phyloP scores from a whole-genome alignment of 2,113 vertebrate genomes.

The Hylia prasina region DNA sequence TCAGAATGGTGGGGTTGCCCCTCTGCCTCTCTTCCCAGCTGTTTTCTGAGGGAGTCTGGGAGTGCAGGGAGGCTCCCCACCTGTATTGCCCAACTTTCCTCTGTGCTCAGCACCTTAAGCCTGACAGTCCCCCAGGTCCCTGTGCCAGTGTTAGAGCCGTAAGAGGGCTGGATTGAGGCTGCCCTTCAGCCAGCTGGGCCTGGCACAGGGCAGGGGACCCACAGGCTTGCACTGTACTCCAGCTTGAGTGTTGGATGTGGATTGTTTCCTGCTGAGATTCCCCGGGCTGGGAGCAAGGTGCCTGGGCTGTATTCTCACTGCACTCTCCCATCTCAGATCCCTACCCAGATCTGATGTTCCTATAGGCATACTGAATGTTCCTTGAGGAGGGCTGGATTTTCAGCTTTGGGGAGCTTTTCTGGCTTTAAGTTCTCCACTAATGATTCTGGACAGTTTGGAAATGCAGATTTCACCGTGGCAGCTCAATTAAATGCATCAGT shows the following conservation, averaged over 20 bases:
- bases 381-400: neutral
- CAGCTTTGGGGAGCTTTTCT: neutral
- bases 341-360: neutral
- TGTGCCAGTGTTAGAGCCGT: accelerated
- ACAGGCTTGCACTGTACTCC: neutral
- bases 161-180: neutral
- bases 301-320: accelerated
- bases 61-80: neutral
- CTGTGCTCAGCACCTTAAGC: neutral
- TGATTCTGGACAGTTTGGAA: neutral
- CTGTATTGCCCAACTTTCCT: neutral
- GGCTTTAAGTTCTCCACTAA: neutral
- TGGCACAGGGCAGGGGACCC: neutral
- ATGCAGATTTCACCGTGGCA: neutral
- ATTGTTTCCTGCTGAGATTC: neutral
- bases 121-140: neutral
- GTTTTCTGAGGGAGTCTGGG: neutral
- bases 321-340: neutral
- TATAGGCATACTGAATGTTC: neutral
- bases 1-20: neutral
- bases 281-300: neutral
- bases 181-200: neutral
- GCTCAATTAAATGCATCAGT: conserved; percentile 4
- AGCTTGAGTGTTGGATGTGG: neutral
- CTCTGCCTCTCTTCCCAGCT: neutral